Evolutionary conservation across 2,888 invertebrate species (phyloP).

Genomic region (Epirrhoe alternata): DNA sequence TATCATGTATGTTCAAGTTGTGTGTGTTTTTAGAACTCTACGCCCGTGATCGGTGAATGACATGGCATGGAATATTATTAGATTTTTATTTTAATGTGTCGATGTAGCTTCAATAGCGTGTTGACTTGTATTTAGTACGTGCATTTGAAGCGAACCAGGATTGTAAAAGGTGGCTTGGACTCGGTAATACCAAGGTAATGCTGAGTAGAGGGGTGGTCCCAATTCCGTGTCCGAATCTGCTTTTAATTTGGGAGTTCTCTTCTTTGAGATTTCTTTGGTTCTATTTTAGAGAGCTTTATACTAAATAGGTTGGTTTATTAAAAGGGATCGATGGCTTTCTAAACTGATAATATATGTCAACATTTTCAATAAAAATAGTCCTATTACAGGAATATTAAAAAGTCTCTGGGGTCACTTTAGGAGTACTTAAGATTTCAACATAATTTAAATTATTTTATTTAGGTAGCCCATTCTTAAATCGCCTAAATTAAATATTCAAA

Average conservation of each 20-base stretch:
- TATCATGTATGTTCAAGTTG: too few species aligned
- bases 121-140: neutral
- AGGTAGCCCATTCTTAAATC: too few species aligned
- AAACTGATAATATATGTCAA: too few species aligned
- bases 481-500: too few species aligned
- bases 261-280: neutral
- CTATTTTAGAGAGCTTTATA: neutral
- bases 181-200: slow-evolving; percentile 1
- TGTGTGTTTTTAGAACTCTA: too few species aligned
- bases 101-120: neutral
- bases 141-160: slow-evolving; percentile 1
- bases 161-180: slow-evolving; percentile 14
- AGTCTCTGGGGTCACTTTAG: too few species aligned
- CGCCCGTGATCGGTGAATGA: too few species aligned
- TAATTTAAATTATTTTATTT: too few species aligned
- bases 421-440: too few species aligned
- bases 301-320: neutral
- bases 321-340: neutral
- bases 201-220: slow-evolving; percentile 1
- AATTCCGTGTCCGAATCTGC: neutral
- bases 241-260: neutral
- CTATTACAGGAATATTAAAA: too few species aligned
- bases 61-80: too few species aligned
- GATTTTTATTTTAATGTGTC: neutral
- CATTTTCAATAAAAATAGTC: too few species aligned